A percentile compares a stretch with the other conserved stretches of the same genome.
Evolutionary conservation across 1,140 invertebrate species (phyloP).

Genomic region (Asbolus verrucosus): DNA sequence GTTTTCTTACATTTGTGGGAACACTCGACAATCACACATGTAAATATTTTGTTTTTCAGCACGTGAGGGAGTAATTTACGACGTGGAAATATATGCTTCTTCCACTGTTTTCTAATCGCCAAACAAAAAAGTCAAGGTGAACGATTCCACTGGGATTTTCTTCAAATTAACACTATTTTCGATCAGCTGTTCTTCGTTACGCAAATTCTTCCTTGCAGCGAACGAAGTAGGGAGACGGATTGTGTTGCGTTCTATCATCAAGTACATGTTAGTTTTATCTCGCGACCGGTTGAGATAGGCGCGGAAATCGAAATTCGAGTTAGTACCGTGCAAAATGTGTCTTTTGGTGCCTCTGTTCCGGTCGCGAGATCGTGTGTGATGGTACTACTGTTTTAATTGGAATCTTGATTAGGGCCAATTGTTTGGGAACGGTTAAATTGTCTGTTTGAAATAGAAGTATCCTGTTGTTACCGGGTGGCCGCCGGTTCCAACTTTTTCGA

Average conservation of each 20-base stretch:
- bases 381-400: constrained; percentile 32
- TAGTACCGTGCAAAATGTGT: constrained; percentile 19
- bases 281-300: constrained; percentile 20
- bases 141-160: no score
- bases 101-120: no score
- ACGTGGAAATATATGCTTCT: not conserved
- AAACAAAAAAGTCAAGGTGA: no score
- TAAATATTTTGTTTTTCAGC: not conserved
- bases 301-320: constrained; percentile 10
- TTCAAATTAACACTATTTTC: no score
- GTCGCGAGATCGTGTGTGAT: constrained; percentile 10
- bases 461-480: constrained; percentile 9
- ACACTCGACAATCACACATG: not conserved
- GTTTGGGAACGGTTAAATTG: constrained; percentile 38
- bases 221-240: constrained; percentile 29
- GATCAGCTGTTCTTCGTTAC: not conserved
- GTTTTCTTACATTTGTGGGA: no score
- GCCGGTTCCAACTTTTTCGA: constrained; percentile 1
- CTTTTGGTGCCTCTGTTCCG: constrained; percentile 14
- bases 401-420: constrained; percentile 35
- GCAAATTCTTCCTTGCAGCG: not conserved
- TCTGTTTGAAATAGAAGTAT: constrained; percentile 21
- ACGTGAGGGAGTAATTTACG: not conserved
- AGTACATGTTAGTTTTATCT: constrained; percentile 32
- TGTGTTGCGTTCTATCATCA: not conserved